Base-by-base conservation (phyloP, 2,797 vertebrate species). In the Sebastes flavidus region DNA sequence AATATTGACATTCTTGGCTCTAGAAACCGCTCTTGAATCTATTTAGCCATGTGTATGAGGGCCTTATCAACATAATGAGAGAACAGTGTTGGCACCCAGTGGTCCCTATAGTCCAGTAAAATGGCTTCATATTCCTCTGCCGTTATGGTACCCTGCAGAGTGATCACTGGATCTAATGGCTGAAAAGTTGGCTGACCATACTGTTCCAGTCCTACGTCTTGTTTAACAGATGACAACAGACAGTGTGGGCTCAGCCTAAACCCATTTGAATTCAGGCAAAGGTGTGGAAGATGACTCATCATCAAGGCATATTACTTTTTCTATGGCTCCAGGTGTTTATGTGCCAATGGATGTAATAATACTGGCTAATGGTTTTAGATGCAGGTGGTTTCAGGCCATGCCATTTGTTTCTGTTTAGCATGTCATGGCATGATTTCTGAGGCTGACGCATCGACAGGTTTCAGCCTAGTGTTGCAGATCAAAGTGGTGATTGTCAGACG, bases 111-210 rank as follows among this genome's bases (percentile, higher is more conserved):
- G 70, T 73, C 77, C 73, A 77, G 24, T 62, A 59, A 88, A 83
- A 83, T 72, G 78, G 38, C 63, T 75, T 87, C 38, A 61, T 59
- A 80, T 85, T 82, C 14, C 18, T 85, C 61, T 55, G 58, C 68
- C 52, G 56, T 77, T 72, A 78, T 62, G 59, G 67, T 46, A 22
- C 71, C 75, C 68, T 77, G 83, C 78, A 65, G 81, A 81, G 73
- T 80, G 78, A 88, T 85, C 67, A 77, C 61, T 72, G 76, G 76
- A 73, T 73, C 75, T 87, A 81, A 84, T 86, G 68, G 71, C 78
- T 78, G 66, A 79, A 82, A 86, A 67, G 69, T 75, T 75, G 81
- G 62, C 76, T 72, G 84, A 83, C 56, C 60, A n/a, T 29, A 75
- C 36, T 1, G 22, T 65, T 81, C 13, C 66, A 71, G 30, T 65